Base-by-base conservation (phyloP, 2,113 vertebrate genomes). In the Phodopus roborovskii region DNA sequence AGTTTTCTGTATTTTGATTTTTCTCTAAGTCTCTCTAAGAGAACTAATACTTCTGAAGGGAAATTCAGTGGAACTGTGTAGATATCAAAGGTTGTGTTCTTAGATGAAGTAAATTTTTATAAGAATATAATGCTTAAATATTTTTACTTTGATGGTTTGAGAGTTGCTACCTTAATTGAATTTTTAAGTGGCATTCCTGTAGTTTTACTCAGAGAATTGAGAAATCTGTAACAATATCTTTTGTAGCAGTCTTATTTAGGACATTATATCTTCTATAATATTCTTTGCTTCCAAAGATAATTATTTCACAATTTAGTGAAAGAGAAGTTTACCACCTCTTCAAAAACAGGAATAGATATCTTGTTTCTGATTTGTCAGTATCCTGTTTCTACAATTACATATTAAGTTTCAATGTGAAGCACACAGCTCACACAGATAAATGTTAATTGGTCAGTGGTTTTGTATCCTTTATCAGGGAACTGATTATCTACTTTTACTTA, bases 291-390 rank as follows among this genome's bases (percentile, higher is more conserved):
- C 30, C 33, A 85, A 91, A 88, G 58, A 68, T 42, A 84, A 79
- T 93, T 92, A 22, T 82, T 91, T 87, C 78, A 81, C 19, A 85
- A 56, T 95, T 94, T 90, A 88, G 22, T 74, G 30, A 50, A 78
- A 77, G 33, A 64, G 75, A 94, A 85, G 2, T 77, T 79, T 94
- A 68, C 70, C 3, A 2, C 62, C 36, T 42, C 24, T 90, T 50
- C 42, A 92, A 75, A n/a, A 90, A 90, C 48, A 92, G 39, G 15
- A 78, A 75, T 42, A 26, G 71, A 42, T 92, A 9, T 20, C 10
- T 45, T 64, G 77, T 53, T 86, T 83, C 26, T 88, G 42, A 56
- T 36, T n/a, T 90, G 17, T 82, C 39, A 79, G 5, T 45, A 53
- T 79, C 5, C 1, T 79, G 11, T 81, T 71, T 88, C 39, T 28